Conservation (phyloP, 2,797 vertebrate species). For the Argentina silus region DNA sequence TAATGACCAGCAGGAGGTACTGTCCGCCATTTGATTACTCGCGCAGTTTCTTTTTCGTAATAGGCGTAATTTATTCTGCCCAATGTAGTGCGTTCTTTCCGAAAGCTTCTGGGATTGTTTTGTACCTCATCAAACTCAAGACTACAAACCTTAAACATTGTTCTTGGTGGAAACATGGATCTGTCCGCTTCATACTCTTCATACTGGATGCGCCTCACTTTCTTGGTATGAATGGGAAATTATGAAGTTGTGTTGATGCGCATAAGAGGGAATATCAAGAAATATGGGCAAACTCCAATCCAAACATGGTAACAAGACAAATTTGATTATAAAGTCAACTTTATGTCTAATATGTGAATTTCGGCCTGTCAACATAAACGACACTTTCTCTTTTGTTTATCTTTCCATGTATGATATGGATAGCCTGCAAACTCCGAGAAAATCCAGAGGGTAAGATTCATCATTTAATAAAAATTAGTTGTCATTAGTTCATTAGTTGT, state of each 20-base stretch:
- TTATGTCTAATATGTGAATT: too few species aligned
- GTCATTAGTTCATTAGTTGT: not conserved
- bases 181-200: not conserved
- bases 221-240: conserved; percentile 9
- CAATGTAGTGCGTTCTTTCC: not conserved
- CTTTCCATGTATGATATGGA: not conserved
- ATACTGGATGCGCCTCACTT: not conserved
- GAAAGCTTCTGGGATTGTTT: not conserved
- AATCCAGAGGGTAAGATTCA: conserved; percentile 60
- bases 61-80: not conserved
- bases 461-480: not conserved
- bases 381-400: conserved; percentile 2
- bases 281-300: conserved; percentile 68
- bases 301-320: conserved; percentile 56
- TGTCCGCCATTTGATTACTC: not conserved
- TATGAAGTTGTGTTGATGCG: conserved; percentile 12
- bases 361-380: not conserved
- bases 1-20: conserved; percentile 9
- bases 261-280: not conserved
- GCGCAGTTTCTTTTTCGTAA: conserved; percentile 29
- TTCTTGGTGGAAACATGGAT: not conserved
- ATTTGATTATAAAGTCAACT: not conserved
- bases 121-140: not conserved
- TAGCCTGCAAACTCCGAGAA: conserved; percentile 61
- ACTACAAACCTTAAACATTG: not conserved